Conservation (phyloP, 2,113 vertebrate genomes). For the Xiphophorus couchianus region DNA sequence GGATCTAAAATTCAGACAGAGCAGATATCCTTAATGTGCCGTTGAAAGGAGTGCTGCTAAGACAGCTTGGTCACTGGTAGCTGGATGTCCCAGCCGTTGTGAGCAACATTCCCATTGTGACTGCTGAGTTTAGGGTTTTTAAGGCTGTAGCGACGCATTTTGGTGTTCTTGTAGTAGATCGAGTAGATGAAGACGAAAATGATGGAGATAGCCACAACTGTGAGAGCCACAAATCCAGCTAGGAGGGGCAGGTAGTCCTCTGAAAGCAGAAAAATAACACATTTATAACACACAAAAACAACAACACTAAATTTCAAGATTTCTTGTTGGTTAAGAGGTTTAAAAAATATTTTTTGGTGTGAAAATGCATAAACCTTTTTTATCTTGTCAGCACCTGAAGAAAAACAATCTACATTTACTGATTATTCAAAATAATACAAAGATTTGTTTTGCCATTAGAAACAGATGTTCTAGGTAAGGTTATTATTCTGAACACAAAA, state of each 20-base stretch:
- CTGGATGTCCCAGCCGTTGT: slow-evolving; percentile 71
- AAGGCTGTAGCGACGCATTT: slow-evolving; percentile 76
- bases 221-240: slow-evolving; percentile 76
- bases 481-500: no score
- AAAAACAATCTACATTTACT: no score
- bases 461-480: no score
- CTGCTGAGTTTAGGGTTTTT: slow-evolving; percentile 68
- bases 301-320: background rate
- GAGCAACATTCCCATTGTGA: slow-evolving; percentile 72
- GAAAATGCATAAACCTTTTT: no score
- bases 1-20: slow-evolving; percentile 6
- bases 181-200: slow-evolving; percentile 78
- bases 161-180: slow-evolving; percentile 83
- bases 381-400: no score
- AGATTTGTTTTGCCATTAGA: no score
- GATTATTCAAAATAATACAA: no score
- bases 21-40: slow-evolving; percentile 10
- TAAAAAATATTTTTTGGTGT: no score
- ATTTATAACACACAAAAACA: no score
- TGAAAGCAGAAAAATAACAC: slow-evolving; percentile 48
- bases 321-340: no score
- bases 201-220: slow-evolving; percentile 70
- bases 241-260: slow-evolving; percentile 81
- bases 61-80: slow-evolving; percentile 78
- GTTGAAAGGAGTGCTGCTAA: slow-evolving; percentile 28